Percentiles rank a stretch among this genome's conserved stretches.
Evolutionary conservation across 2,888 invertebrate species (phyloP).

Genomic region (Calameuta filiformis): DNA sequence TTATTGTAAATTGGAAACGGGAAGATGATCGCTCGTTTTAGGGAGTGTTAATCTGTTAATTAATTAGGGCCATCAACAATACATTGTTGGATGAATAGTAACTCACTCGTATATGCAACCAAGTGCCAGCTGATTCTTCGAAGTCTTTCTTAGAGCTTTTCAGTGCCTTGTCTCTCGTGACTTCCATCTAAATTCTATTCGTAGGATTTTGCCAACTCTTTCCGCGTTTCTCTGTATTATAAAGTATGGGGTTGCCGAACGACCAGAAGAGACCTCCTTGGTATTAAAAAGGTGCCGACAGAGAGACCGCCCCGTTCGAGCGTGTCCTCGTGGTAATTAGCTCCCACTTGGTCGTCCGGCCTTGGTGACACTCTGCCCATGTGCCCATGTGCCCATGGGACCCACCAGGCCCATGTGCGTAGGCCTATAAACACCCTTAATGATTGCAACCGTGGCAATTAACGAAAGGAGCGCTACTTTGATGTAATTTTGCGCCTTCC

Average conservation of each 20-base stretch:
- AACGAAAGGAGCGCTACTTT: constrained; percentile 17
- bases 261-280: constrained; percentile 29
- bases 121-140: constrained; percentile 31
- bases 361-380: constrained; percentile 43
- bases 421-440: constrained; percentile 11
- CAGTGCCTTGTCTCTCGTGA: background rate
- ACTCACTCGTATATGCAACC: constrained; percentile 15
- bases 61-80: background rate
- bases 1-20: background rate
- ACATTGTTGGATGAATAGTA: background rate
- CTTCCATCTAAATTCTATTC: background rate
- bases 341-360: constrained; percentile 33
- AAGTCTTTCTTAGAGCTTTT: constrained; percentile 3
- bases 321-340: constrained; percentile 57
- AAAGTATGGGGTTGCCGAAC: background rate
- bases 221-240: constrained; percentile 48
- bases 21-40: background rate
- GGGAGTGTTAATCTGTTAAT: background rate
- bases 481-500: constrained; percentile 17
- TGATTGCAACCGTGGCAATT: constrained; percentile 18
- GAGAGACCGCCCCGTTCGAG: constrained; percentile 44
- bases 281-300: constrained; percentile 34
- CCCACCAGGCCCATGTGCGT: background rate
- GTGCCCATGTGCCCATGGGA: constrained; percentile 35
- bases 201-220: constrained; percentile 27